Conservation (phyloP, 2,797 vertebrate species). For the Centropyge bicolor region DNA sequence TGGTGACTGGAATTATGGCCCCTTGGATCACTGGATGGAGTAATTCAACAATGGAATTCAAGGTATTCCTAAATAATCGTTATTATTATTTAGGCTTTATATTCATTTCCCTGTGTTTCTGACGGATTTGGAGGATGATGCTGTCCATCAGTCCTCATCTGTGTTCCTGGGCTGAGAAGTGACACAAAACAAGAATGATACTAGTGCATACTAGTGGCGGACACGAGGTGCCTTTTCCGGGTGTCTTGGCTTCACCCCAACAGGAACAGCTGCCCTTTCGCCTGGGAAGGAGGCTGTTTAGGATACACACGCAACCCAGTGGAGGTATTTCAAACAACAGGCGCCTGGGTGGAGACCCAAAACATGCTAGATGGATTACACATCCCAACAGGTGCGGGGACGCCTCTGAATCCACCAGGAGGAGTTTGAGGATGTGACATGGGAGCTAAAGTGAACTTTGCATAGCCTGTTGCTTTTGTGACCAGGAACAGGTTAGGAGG, state of each 20-base stretch:
- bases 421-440: neutral
- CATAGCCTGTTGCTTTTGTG: neutral
- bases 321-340: conserved; percentile 26
- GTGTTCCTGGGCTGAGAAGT: neutral
- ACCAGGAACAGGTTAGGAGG: neutral
- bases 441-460: neutral
- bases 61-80: conserved; percentile 60
- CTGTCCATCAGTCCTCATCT: neutral
- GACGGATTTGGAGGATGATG: fast-evolving
- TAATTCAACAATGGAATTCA: conserved; percentile 55
- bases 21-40: conserved; percentile 57
- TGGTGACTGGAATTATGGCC: conserved; percentile 41
- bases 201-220: neutral
- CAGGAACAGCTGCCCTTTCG: neutral
- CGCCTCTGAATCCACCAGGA: neutral
- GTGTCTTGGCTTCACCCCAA: too few relatives aligned
- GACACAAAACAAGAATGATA: neutral
- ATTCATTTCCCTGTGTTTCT: neutral
- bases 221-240: neutral
- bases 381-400: neutral
- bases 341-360: neutral
- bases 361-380: conserved; percentile 14
- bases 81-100: neutral
- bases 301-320: neutral
- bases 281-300: neutral